phyloP scores from a whole-genome alignment of 1,140 invertebrate genomes.

The Trinorchestia longiramus region DNA sequence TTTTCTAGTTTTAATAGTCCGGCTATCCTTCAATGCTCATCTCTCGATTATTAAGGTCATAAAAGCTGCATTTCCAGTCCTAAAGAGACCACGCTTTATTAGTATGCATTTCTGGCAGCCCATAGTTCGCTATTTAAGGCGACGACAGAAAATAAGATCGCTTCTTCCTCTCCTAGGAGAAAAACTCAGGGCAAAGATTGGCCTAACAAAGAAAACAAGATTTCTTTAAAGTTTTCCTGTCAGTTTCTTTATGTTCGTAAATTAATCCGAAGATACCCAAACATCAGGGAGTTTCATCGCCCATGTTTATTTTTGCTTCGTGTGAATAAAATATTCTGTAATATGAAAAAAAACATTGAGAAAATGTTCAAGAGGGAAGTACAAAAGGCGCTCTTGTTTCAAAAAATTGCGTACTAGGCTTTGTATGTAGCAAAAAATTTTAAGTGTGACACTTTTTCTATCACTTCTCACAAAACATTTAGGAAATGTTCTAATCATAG shows the following conservation, averaged over 20 bases:
- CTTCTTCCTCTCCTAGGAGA: not conserved
- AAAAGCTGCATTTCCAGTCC: not conserved
- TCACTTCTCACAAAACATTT: no score
- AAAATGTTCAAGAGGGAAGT: not conserved
- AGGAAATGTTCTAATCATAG: no score
- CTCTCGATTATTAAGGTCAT: not conserved
- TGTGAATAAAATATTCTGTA: not conserved
- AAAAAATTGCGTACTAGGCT: no score
- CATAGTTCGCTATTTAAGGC: not conserved
- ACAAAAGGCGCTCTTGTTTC: no score
- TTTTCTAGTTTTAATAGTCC: not conserved
- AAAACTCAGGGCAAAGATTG: not conserved
- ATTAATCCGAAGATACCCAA: not conserved
- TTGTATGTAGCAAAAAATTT: no score
- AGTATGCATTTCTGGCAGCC: slow-evolving; percentile 10
- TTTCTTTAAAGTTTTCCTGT: slow-evolving; percentile 21
- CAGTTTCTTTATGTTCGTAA: not conserved
- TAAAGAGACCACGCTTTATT: not conserved
- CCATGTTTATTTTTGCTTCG: not conserved
- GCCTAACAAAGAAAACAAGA: not conserved
- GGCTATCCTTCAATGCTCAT: not conserved
- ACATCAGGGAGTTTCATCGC: not conserved
- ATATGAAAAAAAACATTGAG: not conserved
- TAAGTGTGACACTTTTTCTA: no score
- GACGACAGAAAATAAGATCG: not conserved